Evolutionary conservation across 2,888 invertebrate genomes (phyloP).

Genomic region (Agrochola lota): DNA sequence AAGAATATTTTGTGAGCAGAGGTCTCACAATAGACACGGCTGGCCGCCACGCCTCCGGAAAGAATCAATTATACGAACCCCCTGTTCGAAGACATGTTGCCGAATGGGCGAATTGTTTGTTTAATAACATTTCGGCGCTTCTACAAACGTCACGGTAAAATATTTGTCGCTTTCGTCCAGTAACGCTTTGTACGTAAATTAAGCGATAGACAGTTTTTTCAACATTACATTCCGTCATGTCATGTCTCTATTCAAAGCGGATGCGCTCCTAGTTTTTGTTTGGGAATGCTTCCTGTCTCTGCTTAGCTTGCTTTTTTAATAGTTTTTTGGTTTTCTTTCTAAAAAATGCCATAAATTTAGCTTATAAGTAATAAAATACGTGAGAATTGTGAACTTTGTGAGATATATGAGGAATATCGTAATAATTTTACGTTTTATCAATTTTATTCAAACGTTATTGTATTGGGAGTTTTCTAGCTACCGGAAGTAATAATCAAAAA

Average conservation of each 20-base stretch:
- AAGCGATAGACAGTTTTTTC: constrained; percentile 82
- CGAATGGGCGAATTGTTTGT: constrained; percentile 90
- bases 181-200: constrained; percentile 83
- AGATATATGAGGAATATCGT: constrained; percentile 35
- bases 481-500: constrained; percentile 22
- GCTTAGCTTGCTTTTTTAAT: constrained; percentile 80
- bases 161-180: constrained; percentile 84
- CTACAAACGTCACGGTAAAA: constrained; percentile 86
- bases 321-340: constrained; percentile 79
- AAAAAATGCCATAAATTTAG: constrained; percentile 79
- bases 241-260: constrained; percentile 85
- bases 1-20: constrained; percentile 85
- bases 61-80: constrained; percentile 89
- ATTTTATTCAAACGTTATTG: constrained; percentile 3
- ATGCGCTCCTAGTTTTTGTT: constrained; percentile 84
- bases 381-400: constrained; percentile 46
- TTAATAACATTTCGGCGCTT: constrained; percentile 88
- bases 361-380: constrained; percentile 76
- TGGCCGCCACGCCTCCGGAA: constrained; percentile 87
- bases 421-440: constrained; percentile 34
- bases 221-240: constrained; percentile 78
- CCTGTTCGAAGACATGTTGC: constrained; percentile 83
- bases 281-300: constrained; percentile 82
- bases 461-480: constrained; percentile 1
- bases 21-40: constrained; percentile 80